Evolutionary conservation across 2,888 invertebrate genomes (phyloP).

Genomic region (Uropetala carovei): DNA sequence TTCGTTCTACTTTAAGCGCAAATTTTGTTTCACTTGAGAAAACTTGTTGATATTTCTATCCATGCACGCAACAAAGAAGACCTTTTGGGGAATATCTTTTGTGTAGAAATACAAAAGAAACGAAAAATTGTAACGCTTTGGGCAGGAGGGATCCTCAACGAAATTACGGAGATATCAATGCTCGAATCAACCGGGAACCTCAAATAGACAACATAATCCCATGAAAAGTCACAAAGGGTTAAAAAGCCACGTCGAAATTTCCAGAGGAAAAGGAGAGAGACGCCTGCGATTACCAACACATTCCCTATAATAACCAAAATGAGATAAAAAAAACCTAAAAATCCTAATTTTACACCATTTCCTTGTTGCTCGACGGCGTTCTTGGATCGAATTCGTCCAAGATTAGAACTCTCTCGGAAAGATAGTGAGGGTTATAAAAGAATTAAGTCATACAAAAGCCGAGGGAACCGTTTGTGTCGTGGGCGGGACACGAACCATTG

Average conservation of each 20-base stretch:
- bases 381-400: constrained; percentile 16
- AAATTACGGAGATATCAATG: constrained; percentile 34
- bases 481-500: constrained; percentile 55
- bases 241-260: not conserved
- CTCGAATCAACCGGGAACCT: constrained; percentile 33
- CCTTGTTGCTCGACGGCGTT: not conserved
- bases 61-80: not conserved
- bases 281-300: constrained; percentile 42
- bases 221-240: not conserved
- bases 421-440: constrained; percentile 46
- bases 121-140: not conserved
- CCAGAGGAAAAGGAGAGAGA: not conserved
- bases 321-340: constrained; percentile 44
- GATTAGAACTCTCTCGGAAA: constrained; percentile 43
- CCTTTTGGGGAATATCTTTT: not conserved
- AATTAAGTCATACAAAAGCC: constrained; percentile 56
- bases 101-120: not conserved
- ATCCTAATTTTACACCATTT: constrained; percentile 52
- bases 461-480: not conserved
- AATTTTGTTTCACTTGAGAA: not conserved
- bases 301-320: constrained; percentile 36
- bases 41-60: not conserved
- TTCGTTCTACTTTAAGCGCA: too few relatives aligned
- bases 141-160: not conserved
- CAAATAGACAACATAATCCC: constrained; percentile 42